A percentile compares a stretch with the other conserved stretches of the same genome.
These are phyloP conservation scores for Caenorhabditis inopinata DNA, from an alignment of 1,140 invertebrate genomes.

Conservation along the genomic window DNA sequence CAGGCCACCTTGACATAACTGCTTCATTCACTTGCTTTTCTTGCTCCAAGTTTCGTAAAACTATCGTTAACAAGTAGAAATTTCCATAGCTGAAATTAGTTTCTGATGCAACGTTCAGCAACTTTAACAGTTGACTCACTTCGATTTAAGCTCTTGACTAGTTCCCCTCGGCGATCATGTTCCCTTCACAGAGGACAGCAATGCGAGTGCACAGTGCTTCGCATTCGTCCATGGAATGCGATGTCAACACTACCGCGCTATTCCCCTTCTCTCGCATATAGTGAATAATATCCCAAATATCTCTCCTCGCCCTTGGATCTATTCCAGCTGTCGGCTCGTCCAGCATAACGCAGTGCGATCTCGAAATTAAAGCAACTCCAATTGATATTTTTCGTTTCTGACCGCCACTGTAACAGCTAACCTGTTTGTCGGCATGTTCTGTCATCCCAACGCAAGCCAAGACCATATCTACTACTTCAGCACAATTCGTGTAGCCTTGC, in stretches of 20 bases:
- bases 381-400: slow-evolving; percentile 69
- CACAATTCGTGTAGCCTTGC: slow-evolving; percentile 59
- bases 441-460: slow-evolving; percentile 42
- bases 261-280: slow-evolving; percentile 21
- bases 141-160: slow-evolving; percentile 69
- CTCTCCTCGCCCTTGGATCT: slow-evolving; percentile 70
- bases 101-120: too few relatives aligned
- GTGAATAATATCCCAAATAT: slow-evolving; percentile 69
- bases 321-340: slow-evolving; percentile 72
- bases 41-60: neutral
- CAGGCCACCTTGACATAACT: neutral
- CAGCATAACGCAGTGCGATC: slow-evolving; percentile 68
- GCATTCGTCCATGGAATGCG: slow-evolving; percentile 64
- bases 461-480: slow-evolving; percentile 22
- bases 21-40: neutral
- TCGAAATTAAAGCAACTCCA: slow-evolving; percentile 69
- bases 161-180: slow-evolving; percentile 69
- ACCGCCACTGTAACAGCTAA: slow-evolving; percentile 67
- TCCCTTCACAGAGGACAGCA: slow-evolving; percentile 66
- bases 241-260: slow-evolving; percentile 53
- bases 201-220: slow-evolving; percentile 60
- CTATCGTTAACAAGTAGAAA: neutral
- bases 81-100: too few relatives aligned
- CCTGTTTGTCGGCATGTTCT: neutral
- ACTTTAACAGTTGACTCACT: too few relatives aligned